Evolutionary conservation across 1,140 invertebrate species (phyloP).

Genomic region (Drosophila ananassae): DNA sequence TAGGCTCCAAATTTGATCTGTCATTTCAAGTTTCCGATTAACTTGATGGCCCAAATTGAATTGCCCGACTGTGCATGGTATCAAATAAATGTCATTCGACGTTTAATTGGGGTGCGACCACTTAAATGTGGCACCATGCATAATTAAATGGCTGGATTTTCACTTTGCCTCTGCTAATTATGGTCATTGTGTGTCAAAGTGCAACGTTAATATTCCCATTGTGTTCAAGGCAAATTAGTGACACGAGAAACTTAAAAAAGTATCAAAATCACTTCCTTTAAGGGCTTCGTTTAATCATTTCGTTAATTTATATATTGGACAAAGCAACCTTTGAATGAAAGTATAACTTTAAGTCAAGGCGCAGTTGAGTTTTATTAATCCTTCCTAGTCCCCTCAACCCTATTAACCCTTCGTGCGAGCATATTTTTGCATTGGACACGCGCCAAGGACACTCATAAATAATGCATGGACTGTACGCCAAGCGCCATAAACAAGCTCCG

Average conservation of each 20-base stretch:
- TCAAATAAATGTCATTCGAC: conserved; percentile 29
- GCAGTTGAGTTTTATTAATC: not conserved
- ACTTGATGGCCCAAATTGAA: conserved; percentile 36
- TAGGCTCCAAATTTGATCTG: conserved; percentile 37
- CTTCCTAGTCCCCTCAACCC: not conserved
- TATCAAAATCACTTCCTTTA: too few relatives aligned
- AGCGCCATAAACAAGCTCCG: conserved; percentile 14
- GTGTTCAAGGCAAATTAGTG: too few relatives aligned
- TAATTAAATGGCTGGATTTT: conserved; percentile 9
- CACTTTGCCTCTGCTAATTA: not conserved
- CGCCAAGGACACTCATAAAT: conserved; percentile 29
- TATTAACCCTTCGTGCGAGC: not conserved
- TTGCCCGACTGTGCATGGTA: conserved; percentile 11
- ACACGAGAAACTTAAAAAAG: too few relatives aligned
- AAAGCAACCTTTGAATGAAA: not conserved
- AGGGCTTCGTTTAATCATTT: too few relatives aligned
- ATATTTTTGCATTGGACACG: conserved; percentile 17
- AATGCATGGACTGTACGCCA: conserved; percentile 18
- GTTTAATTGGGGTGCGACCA: conserved; percentile 17
- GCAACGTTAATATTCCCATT: too few relatives aligned
- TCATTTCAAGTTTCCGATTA: conserved; percentile 38
- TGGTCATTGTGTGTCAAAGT: not conserved
- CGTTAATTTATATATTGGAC: not conserved
- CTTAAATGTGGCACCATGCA: conserved; percentile 10
- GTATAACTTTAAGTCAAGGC: not conserved